These are phyloP conservation scores for Echinometra lucunter DNA, from an alignment of 53 echinoderm and acorn worm genomes.

Conservation along the genomic window DNA sequence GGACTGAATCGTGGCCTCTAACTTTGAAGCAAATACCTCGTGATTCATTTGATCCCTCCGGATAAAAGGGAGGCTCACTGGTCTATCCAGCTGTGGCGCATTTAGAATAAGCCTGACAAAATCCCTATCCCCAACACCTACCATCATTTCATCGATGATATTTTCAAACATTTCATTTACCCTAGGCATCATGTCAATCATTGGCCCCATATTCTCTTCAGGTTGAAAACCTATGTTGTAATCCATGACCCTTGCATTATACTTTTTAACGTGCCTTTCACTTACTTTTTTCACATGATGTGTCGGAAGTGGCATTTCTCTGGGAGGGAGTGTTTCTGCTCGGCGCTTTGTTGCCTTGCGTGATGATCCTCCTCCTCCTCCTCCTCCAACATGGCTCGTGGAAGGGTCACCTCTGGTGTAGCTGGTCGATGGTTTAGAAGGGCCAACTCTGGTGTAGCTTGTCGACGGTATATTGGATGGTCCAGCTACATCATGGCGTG, in stretches of 20 bases:
- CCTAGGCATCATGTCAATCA: conserved; percentile 24
- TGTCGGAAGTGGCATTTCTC: too few species aligned
- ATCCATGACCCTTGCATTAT: neutral
- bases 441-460: too few species aligned
- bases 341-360: too few species aligned
- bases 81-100: conserved; percentile 6
- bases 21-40: conserved; percentile 1
- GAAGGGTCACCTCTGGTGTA: too few species aligned
- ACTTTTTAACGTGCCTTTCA: neutral
- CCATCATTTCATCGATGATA: conserved; percentile 22
- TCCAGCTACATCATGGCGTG: too few species aligned
- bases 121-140: conserved; percentile 16
- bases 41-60: neutral
- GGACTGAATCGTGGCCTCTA: neutral
- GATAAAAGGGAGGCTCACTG: neutral
- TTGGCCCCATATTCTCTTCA: neutral
- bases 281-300: too few species aligned
- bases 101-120: conserved; percentile 31
- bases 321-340: too few species aligned
- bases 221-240: neutral
- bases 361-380: too few species aligned
- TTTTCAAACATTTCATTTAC: conserved; percentile 29
- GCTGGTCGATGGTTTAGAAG: too few species aligned
- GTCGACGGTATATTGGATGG: too few species aligned
- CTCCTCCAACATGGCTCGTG: too few species aligned